A percentile compares a stretch with the other conserved stretches of the same genome.
Conservation (phyloP, 2,888 invertebrate genomes). For the Acanthosepion esculentum region DNA sequence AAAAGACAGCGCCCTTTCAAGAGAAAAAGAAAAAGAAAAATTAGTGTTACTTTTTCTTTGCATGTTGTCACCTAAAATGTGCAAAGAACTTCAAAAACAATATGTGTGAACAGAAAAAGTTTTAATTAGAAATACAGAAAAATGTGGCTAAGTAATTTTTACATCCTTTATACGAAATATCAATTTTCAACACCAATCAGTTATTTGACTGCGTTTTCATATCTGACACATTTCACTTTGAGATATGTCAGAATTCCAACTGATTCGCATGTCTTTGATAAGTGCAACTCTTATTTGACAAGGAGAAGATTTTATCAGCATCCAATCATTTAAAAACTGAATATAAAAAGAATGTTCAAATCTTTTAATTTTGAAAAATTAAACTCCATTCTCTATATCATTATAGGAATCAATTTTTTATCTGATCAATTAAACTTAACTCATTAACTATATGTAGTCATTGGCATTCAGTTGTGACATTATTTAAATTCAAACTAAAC, state of each 20-base stretch:
- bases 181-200: background rate
- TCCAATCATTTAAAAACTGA: too few species aligned
- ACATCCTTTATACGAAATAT: background rate
- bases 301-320: too few species aligned
- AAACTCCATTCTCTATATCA: too few species aligned
- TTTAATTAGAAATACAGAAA: conserved; percentile 13
- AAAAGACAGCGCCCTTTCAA: background rate
- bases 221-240: background rate
- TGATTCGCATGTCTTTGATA: background rate
- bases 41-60: background rate
- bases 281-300: background rate
- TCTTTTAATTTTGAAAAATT: too few species aligned
- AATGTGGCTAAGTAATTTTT: conserved; percentile 11
- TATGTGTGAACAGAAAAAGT: background rate
- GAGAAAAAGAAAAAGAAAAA: background rate
- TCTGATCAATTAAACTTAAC: too few species aligned
- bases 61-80: background rate
- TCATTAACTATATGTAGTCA: too few species aligned
- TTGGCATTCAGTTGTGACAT: too few species aligned
- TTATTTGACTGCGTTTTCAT: background rate
- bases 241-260: background rate
- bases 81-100: background rate
- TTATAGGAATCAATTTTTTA: too few species aligned
- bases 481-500: too few species aligned
- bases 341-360: too few species aligned